These are phyloP conservation scores for Phrixothrix hirtus DNA, from an alignment of 2,888 invertebrate genomes.

Conservation along the genomic window DNA sequence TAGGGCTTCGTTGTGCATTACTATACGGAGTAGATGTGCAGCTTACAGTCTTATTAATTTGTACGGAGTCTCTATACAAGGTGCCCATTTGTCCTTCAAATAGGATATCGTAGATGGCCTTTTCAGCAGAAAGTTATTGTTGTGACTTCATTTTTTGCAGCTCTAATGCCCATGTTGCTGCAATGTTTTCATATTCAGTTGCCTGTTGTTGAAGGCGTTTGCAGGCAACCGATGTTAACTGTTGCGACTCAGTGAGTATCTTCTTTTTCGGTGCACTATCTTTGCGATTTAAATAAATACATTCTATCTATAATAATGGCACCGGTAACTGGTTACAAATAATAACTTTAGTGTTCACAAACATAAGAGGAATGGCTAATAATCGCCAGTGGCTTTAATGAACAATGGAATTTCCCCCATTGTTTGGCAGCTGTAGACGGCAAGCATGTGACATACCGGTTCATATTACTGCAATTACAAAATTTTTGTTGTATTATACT, in stretches of 20 bases:
- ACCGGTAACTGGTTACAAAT: too few species aligned
- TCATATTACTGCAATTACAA: constrained; percentile 33
- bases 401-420: too few species aligned
- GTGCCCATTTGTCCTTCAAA: background rate
- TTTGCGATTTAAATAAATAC: too few species aligned
- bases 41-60: too few species aligned
- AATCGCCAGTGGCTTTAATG: too few species aligned
- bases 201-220: background rate
- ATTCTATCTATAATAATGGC: too few species aligned
- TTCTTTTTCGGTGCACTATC: background rate
- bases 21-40: too few species aligned
- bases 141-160: background rate
- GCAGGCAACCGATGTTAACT: too few species aligned
- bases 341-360: too few species aligned
- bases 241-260: background rate
- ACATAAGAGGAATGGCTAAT: too few species aligned
- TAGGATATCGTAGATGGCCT: background rate
- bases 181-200: background rate
- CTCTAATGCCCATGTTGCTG: background rate
- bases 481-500: constrained; percentile 31
- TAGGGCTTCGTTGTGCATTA: too few species aligned
- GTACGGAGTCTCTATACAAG: too few species aligned
- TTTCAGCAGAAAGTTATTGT: background rate
- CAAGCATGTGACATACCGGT: constrained; percentile 22
- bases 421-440: constrained; percentile 34